A percentile compares a stretch with the other conserved stretches of the same genome.
phyloP scores from a whole-genome alignment of 2,888 invertebrate genomes.

The Zhuqinia jingwanae region DNA sequence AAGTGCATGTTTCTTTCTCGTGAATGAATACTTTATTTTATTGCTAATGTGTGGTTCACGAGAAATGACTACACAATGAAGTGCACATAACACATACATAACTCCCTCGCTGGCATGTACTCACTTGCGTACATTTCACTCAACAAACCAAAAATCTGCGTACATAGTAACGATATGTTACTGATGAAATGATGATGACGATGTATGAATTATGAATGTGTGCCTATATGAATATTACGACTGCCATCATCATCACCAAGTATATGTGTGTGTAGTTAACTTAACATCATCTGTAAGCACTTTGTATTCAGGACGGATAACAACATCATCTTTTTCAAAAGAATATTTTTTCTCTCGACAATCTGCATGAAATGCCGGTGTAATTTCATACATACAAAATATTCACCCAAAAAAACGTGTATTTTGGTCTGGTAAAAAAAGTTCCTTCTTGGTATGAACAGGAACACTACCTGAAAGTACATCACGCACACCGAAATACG shows the following conservation, averaged over 20 bases:
- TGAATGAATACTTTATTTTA: slow-evolving; percentile 47
- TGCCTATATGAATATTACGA: too few relatives aligned
- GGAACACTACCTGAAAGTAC: background rate
- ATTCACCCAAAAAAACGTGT: background rate
- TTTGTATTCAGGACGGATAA: slow-evolving; percentile 60
- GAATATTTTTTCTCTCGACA: background rate
- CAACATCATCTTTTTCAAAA: background rate
- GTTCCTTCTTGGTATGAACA: too few relatives aligned
- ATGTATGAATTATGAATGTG: background rate
- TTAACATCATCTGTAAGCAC: slow-evolving; percentile 29
- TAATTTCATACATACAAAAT: background rate
- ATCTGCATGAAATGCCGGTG: slow-evolving; percentile 16
- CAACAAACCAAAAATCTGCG: background rate
- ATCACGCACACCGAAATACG: background rate
- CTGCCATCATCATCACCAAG: background rate
- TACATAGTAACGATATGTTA: slow-evolving; percentile 4
- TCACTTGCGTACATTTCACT: background rate
- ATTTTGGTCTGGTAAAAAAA: slow-evolving; percentile 5
- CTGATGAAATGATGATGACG: slow-evolving; percentile 20
- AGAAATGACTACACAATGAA: background rate
- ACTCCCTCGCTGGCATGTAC: background rate
- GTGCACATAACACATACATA: background rate
- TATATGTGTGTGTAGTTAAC: background rate
- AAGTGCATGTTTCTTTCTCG: slow-evolving; percentile 30
- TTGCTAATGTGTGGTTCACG: slow-evolving; percentile 48